Evolutionary conservation across 2,888 invertebrate species (phyloP).

Genomic region (Torymus aiolomorphi): DNA sequence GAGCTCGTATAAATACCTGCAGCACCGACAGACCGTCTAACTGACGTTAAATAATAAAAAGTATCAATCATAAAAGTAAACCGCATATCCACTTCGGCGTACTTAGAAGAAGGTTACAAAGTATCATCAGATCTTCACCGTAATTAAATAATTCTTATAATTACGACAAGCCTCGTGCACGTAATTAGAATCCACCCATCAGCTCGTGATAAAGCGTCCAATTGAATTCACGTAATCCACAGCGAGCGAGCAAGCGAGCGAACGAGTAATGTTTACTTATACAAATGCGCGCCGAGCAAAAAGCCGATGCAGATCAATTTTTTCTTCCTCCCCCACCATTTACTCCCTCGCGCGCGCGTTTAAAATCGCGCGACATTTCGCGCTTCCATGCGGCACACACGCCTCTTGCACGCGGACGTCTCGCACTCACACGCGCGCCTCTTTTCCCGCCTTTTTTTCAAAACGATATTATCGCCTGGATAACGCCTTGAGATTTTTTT

Average conservation of each 20-base stretch:
- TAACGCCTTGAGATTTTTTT: slow-evolving; percentile 12
- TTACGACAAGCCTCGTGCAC: slow-evolving; percentile 7
- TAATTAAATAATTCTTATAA: slow-evolving; percentile 28
- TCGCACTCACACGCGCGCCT: slow-evolving; percentile 10
- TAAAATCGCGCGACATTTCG: slow-evolving; percentile 36
- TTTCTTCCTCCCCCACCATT: background rate
- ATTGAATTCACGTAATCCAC: slow-evolving; percentile 46
- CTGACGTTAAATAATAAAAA: background rate
- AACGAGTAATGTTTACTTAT: background rate
- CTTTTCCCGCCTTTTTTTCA: slow-evolving; percentile 28
- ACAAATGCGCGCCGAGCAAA: slow-evolving; percentile 11
- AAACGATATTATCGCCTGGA: background rate
- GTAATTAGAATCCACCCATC: slow-evolving; percentile 21
- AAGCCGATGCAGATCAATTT: slow-evolving; percentile 45
- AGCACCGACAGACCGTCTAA: too few relatives aligned
- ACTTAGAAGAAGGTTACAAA: background rate
- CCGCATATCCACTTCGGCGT: background rate
- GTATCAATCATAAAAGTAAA: background rate
- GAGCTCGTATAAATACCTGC: too few relatives aligned
- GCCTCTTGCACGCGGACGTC: slow-evolving; percentile 42
- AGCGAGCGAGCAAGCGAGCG: too few relatives aligned
- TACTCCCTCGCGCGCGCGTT: background rate
- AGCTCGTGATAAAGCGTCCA: slow-evolving; percentile 1
- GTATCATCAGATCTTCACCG: slow-evolving; percentile 11
- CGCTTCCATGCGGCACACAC: slow-evolving; percentile 41